A percentile compares a stretch with the other conserved stretches of the same genome.
Conservation (phyloP, 2,113 vertebrate species). For the Alosa alosa region DNA sequence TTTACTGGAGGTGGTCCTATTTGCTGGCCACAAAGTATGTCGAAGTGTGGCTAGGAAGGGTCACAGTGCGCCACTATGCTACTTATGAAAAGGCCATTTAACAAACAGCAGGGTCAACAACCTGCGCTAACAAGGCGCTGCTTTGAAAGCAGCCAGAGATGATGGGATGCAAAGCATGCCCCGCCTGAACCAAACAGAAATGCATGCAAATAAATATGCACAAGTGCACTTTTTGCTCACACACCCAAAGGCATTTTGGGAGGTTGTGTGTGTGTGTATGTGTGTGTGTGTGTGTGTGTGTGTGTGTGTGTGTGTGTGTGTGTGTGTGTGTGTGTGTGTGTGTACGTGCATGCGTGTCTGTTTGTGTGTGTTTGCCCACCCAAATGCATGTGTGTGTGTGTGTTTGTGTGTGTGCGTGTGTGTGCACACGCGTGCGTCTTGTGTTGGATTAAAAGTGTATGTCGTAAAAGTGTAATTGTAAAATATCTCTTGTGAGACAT, state of each 20-base stretch:
- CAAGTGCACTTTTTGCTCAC: not conserved
- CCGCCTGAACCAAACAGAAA: constrained; percentile 35
- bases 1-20: constrained; percentile 16
- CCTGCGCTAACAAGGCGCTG: constrained; percentile 42
- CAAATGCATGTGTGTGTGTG: not conserved
- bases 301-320: not conserved
- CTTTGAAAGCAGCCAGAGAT: constrained; percentile 39
- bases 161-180: constrained; percentile 30
- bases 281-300: constrained; percentile 10
- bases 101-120: constrained; percentile 54
- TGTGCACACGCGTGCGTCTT: not conserved
- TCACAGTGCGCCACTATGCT: constrained; percentile 47
- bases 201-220: constrained; percentile 29
- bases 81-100: constrained; percentile 62
- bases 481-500: too few relatives aligned
- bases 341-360: not conserved
- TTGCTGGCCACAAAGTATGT: constrained; percentile 39
- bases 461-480: too few relatives aligned
- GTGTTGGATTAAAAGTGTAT: too few relatives aligned
- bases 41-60: constrained; percentile 33
- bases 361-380: not conserved
- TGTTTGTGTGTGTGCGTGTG: not conserved
- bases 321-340: not conserved
- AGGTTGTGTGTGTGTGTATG: not conserved
- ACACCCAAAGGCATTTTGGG: not conserved